Evolutionary conservation across 2,888 invertebrate species (phyloP), one percentile per base, ranked within the genome.

Genomic region (Blomia tropicalis): DNA sequence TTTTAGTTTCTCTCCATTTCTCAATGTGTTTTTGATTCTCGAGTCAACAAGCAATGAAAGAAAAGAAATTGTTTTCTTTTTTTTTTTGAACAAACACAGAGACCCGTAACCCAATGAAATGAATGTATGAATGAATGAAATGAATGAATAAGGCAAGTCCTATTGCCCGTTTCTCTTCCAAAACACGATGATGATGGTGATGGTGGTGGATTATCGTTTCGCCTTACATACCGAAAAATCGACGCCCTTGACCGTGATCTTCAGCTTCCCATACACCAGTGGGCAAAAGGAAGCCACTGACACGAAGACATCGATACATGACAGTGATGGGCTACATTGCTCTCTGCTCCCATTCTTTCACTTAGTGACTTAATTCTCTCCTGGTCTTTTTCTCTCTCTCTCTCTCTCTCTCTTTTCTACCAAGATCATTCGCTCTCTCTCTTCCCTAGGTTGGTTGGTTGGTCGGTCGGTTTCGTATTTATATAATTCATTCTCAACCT

Each of bases 331-430:
- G 11, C 51, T 47, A n/a, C 11, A 7, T 47, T n/a, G 7, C 51
- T 19, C 51, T 25, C 23, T 47, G 51, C 51, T 47, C 51, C 51
- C 51, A 47, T 47, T 47, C 51, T 47, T 47, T 47, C 51, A 47
- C 51, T 47, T 47, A 47, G 23, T 47, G 51, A 47, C 51, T 47
- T 47, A 47, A 47, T 47, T 47, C 51, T 47, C 51, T 47, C 51
- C 22, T 19, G 14, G 14, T 17, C 41, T 41, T 14, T 41, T n/a
- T 41, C 41, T 41, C 41, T 41, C 41, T 41, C 41, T 41, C 41
- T 41, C 41, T 41, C 41, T 14, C 41, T 41, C 41, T n/a, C n/a
- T 41, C 41, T 14, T 17, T 17, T n/a, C n/a, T n/a, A n/a, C n/a
- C n/a, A n/a, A n/a, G n/a, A n/a, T n/a, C n/a, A n/a, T n/a, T n/a